Conservation (phyloP, 2,113 vertebrate genomes). For the Rousettus leschenaultii region DNA sequence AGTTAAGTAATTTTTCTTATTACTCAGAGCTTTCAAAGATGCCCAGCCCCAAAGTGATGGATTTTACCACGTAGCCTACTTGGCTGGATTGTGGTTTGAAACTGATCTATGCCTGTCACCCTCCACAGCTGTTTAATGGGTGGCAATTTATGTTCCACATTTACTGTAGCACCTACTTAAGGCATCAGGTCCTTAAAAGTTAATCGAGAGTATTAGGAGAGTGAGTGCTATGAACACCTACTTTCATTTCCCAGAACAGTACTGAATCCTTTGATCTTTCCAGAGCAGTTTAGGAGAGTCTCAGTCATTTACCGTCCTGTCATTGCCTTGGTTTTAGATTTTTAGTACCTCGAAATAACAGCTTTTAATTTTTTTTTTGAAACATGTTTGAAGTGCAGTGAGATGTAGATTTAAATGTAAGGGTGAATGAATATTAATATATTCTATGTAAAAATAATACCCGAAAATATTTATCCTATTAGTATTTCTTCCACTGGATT, state of each 20-base stretch:
- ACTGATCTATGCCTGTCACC: neutral
- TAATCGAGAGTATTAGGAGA: neutral
- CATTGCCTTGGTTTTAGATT: neutral
- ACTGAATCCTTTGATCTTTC: conserved; percentile 21
- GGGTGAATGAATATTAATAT: neutral
- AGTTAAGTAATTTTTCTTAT: neutral
- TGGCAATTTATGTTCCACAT: neutral
- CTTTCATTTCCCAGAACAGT: conserved; percentile 5
- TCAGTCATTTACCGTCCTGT: neutral
- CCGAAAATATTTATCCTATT: neutral
- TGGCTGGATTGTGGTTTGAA: neutral
- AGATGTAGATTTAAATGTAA: neutral
- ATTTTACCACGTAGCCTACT: neutral
- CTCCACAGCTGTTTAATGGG: neutral
- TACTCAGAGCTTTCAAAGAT: neutral
- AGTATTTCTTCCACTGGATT: neutral
- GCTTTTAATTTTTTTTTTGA: neutral
- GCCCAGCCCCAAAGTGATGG: neutral
- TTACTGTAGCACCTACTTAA: neutral
- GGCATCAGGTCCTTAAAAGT: conserved; percentile 14
- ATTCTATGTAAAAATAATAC: neutral
- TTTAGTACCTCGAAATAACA: neutral
- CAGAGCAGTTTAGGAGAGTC: neutral
- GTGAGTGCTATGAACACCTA: neutral
- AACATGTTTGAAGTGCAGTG: neutral